Evolutionary conservation across 1,140 invertebrate species (phyloP).

Genomic region (Laodelphax striatellus): DNA sequence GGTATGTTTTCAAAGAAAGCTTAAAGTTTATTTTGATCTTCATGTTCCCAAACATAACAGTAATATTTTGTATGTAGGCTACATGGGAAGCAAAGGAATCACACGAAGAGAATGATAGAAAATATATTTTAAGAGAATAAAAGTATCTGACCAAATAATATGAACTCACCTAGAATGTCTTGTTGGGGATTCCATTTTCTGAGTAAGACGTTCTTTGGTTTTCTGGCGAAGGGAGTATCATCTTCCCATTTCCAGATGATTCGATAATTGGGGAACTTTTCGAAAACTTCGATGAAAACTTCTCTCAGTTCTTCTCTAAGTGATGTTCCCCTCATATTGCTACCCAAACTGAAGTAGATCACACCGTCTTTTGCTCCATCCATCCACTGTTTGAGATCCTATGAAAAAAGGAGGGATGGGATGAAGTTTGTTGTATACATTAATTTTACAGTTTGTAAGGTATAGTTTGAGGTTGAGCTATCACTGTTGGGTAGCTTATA

Average conservation of each 20-base stretch:
- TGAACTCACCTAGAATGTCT: constrained; percentile 17
- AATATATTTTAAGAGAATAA: neutral
- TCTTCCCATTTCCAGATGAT: constrained; percentile 64
- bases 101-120: too few relatives aligned
- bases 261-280: constrained; percentile 26
- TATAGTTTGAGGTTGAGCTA: too few relatives aligned
- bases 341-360: neutral
- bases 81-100: too few relatives aligned
- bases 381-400: neutral
- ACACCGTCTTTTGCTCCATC: neutral
- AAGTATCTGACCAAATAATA: too few relatives aligned
- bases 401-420: too few relatives aligned
- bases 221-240: neutral
- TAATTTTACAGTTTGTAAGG: too few relatives aligned
- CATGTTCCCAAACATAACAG: too few relatives aligned
- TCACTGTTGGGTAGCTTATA: too few relatives aligned
- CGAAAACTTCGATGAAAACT: neutral
- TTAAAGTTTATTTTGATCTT: too few relatives aligned
- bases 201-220: constrained; percentile 15
- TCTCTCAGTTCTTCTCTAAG: neutral
- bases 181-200: constrained; percentile 19
- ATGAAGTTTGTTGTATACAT: too few relatives aligned
- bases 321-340: neutral
- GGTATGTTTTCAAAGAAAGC: too few relatives aligned
- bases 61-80: too few relatives aligned